Evolutionary conservation across 2,797 vertebrate genomes (phyloP).

Genomic region (Xenops minutus): DNA sequence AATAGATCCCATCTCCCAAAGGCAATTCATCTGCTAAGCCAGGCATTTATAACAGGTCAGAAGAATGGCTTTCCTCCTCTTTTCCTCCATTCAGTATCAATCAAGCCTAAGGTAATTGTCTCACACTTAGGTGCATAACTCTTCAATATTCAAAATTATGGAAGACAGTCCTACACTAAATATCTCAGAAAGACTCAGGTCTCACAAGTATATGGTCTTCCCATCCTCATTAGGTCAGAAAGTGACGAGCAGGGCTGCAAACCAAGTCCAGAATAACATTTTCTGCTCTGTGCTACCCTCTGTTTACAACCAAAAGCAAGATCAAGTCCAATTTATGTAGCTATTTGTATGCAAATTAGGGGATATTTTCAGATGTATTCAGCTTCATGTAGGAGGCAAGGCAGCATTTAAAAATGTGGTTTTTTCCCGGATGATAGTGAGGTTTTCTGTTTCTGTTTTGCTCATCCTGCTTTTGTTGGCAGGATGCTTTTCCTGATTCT

Average conservation of each 20-base stretch:
- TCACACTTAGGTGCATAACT: not conserved
- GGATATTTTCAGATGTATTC: conserved; percentile 60
- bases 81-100: not conserved
- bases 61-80: not conserved
- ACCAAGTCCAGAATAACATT: not conserved
- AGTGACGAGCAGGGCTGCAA: not conserved
- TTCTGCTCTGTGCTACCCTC: not conserved
- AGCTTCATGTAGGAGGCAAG: conserved; percentile 52
- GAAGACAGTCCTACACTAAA: not conserved
- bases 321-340: conserved; percentile 62
- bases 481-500: conserved; percentile 27
- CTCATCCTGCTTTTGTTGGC: conserved; percentile 24
- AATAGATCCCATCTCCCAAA: not conserved
- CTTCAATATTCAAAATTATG: not conserved
- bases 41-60: not conserved
- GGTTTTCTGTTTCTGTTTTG: conserved; percentile 41
- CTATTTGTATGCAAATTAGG: conserved; percentile 71
- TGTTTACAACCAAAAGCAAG: conserved; percentile 64
- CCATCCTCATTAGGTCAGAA: not conserved
- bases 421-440: conserved; percentile 3
- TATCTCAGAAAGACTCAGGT: not conserved
- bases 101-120: not conserved
- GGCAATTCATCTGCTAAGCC: not conserved
- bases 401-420: conserved; percentile 56
- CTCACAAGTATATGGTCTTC: not conserved